phyloP scores from a whole-genome alignment of 2,888 invertebrate genomes.

The Catotricha subobsoleta region DNA sequence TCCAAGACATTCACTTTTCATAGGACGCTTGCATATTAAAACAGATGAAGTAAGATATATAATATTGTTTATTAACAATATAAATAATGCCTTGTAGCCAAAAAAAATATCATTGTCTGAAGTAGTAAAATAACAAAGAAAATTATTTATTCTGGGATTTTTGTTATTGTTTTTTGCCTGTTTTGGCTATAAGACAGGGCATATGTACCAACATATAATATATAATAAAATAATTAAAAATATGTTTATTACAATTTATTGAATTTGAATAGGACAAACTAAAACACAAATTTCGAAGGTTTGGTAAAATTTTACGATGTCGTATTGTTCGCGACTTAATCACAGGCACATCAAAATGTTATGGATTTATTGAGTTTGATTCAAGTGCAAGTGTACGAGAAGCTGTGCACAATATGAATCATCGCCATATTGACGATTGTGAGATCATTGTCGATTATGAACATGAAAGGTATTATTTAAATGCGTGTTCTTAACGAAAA shows the following conservation, averaged over 20 bases:
- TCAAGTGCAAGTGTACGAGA: constrained; percentile 38
- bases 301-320: constrained; percentile 44
- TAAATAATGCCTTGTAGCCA: too few relatives aligned
- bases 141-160: too few relatives aligned
- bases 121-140: too few relatives aligned
- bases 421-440: constrained; percentile 43
- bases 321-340: constrained; percentile 59
- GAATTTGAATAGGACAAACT: constrained; percentile 33
- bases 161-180: too few relatives aligned
- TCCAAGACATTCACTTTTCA: constrained; percentile 54
- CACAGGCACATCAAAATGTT: constrained; percentile 64
- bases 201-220: too few relatives aligned
- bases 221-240: constrained; percentile 3
- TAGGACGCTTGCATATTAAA: constrained; percentile 50
- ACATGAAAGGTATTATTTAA: constrained; percentile 37
- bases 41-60: constrained; percentile 42
- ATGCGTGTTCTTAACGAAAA: too few relatives aligned
- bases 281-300: constrained; percentile 38
- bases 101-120: too few relatives aligned
- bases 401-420: constrained; percentile 42
- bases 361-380: constrained; percentile 72
- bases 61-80: too few relatives aligned
- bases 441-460: constrained; percentile 62
- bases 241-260: neutral
- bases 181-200: too few relatives aligned